These are phyloP conservation scores for Drosophila seguyi DNA, from an alignment of 1,140 invertebrate genomes.

Conservation along the genomic window DNA sequence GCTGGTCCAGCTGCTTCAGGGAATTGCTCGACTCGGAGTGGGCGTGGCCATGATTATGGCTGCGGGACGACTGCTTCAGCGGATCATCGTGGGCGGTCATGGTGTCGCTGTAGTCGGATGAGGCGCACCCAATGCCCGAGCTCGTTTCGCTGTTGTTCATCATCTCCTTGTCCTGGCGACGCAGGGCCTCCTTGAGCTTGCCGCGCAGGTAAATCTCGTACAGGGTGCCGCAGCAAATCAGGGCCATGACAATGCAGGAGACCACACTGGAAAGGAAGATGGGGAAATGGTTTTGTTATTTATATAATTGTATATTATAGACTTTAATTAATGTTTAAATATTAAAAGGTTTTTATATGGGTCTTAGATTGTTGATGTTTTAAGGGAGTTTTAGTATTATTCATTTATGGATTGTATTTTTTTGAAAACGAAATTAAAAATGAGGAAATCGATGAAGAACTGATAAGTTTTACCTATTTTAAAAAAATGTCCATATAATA, in stretches of 20 bases:
- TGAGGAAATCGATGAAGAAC: too few species aligned
- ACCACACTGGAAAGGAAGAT: constrained; percentile 86
- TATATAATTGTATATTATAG: background rate
- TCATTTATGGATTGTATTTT: too few species aligned
- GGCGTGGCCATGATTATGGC: constrained; percentile 19
- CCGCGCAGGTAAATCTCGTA: constrained; percentile 87
- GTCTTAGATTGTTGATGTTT: too few species aligned
- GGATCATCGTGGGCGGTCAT: constrained; percentile 71
- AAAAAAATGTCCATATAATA: too few species aligned
- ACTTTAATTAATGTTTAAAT: background rate
- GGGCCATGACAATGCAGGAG: constrained; percentile 86
- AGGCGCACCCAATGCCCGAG: constrained; percentile 85
- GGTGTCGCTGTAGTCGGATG: constrained; percentile 84
- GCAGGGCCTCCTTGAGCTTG: constrained; percentile 78
- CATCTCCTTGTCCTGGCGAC: constrained; percentile 80
- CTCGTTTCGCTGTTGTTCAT: constrained; percentile 84
- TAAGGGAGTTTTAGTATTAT: too few species aligned
- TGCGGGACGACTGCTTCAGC: constrained; percentile 55
- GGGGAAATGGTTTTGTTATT: too few species aligned
- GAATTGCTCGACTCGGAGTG: constrained; percentile 60
- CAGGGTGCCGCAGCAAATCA: constrained; percentile 88
- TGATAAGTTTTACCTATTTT: too few species aligned
- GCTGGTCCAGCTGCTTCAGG: constrained; percentile 74
- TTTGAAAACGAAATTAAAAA: too few species aligned
- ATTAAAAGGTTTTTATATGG: background rate